A percentile compares a stretch with the other conserved stretches of the same genome.
Evolutionary conservation across 23 tunicate species (phyloP).

Genomic region (Botrylloides violaceus): DNA sequence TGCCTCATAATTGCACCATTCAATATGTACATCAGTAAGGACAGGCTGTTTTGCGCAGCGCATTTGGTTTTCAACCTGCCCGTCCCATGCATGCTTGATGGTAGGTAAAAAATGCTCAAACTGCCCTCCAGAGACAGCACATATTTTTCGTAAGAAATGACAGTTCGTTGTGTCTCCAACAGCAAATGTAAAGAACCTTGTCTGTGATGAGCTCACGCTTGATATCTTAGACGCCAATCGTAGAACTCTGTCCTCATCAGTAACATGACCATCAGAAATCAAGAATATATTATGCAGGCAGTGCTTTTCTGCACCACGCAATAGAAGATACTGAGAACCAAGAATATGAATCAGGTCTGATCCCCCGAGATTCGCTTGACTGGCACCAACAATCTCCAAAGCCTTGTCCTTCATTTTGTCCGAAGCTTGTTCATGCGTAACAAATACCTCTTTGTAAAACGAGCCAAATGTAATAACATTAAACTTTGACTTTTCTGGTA

Average conservation of each 20-base stretch:
- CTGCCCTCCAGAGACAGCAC: slow-evolving; percentile 52
- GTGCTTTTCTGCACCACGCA: not conserved
- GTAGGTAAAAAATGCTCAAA: slow-evolving; percentile 53
- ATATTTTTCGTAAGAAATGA: slow-evolving; percentile 35
- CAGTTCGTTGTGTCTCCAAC: slow-evolving; percentile 44
- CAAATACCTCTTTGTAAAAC: slow-evolving; percentile 35
- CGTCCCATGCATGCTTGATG: slow-evolving; percentile 47
- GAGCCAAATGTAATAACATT: slow-evolving; percentile 64
- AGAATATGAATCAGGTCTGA: slow-evolving; percentile 12
- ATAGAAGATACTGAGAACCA: not conserved
- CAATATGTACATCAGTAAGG: slow-evolving; percentile 40
- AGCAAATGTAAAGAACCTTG: slow-evolving; percentile 58
- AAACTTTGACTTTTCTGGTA: slow-evolving; percentile 27
- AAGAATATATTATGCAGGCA: slow-evolving; percentile 40
- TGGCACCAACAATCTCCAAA: slow-evolving; percentile 15
- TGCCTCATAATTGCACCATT: slow-evolving; percentile 40
- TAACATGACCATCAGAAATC: slow-evolving; percentile 66
- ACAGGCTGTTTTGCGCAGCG: slow-evolving; percentile 51
- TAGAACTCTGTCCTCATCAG: slow-evolving; percentile 29
- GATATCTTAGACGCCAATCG: slow-evolving; percentile 26
- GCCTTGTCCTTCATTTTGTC: slow-evolving; percentile 19
- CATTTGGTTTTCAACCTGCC: slow-evolving; percentile 38
- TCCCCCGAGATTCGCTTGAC: slow-evolving; percentile 5
- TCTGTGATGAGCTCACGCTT: not conserved
- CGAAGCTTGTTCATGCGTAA: slow-evolving; percentile 23